Evolutionary conservation across 92 coral and sea anemone species (phyloP), one percentile per base, ranked within the genome.

Genomic region (Umimayanthus chanpuru): DNA sequence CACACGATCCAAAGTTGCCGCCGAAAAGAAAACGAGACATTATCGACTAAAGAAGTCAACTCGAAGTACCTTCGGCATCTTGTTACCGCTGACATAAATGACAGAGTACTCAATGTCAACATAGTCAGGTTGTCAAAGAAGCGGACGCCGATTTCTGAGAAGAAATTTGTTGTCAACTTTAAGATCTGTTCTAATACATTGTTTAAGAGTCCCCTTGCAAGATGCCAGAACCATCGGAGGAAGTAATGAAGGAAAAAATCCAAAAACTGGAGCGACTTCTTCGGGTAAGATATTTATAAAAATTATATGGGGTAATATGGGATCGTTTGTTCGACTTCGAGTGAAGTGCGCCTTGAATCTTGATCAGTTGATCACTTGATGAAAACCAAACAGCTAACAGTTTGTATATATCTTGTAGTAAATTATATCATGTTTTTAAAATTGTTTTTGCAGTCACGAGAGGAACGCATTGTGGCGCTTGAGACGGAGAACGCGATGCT

Each of bases 401-500:
- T 16, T 56, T n/a, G 1, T 16, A 56, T 5, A 56, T 9, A 56
- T 8, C 66, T 56, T 56, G 66, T n/a, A 20, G 66, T 56, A 47
- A 47, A 1, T 11, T 16, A 23, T 14, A 20, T 56, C 66, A 15
- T 61, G 68, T 61, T 61, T 61, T 61, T 0, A 61, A 61, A 61
- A 21, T 86, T 41, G 44, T 41, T 32, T 74, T 85, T 72, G 40
- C 89, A 97, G 99, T 95, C 99, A n/a, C 91, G 99, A 39, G 99
- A 97, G 72, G 99, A 97, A 86, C 90, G 99, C 40, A 97, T 97
- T 38, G 99, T 97, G 18, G 99, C 97, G 44, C 91, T 97, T 39
- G 99, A 97, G 85, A 97, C 98, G 20, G 99, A 97, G 80, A 97
- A 97, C 92, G 99, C 99, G 30, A 97, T 97, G 99, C 92, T 97